Evolutionary conservation across 2,888 invertebrate species (phyloP), one percentile per base, ranked within the genome.

Genomic region (Pseudoips prasinana): DNA sequence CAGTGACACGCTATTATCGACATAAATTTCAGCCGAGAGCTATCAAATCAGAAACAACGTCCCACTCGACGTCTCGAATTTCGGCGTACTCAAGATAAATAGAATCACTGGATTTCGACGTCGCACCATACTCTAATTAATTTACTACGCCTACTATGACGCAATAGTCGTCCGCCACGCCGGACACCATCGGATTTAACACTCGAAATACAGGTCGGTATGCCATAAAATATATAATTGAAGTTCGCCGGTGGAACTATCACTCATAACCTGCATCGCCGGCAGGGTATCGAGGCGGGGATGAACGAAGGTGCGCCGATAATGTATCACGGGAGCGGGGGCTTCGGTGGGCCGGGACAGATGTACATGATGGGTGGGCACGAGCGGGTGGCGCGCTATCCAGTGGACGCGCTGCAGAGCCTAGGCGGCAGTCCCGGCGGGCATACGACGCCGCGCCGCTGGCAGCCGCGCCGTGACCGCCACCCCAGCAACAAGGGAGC

Each of bases 221-320:
- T 54, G 44, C 36, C 42, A 3, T 6, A 2, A 29, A 38, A 51
- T 56, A 55, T 39, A 32, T 39, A 38, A 26, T 34, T 48, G 26
- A 33, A 47, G 29, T 56, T 49, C 33, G 55, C 46, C 52, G 64
- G 46, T 47, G 46, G 53, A 49, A 40, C 33, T 52, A 7, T 20
- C 51, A 49, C 40, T 46, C 29, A 42, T 41, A 60, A 51, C 49
- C 45, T 46, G 54, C 50, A 56, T 49, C 41, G 38, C 56, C 61
- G 57, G 55, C 65, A 78, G 78, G 61, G 49, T 52, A 61, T 64
- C 36, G 40, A 42, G 52, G 58, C 53, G 61, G 59, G 31, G 39
- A 87, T 87, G 87, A 81, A 73, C 61, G 88, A 87, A 52, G 82
- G 84, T 33, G 70, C 74, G 34, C 76, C 85, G 30, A 70, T 83